Evolutionary conservation across 2,113 vertebrate species (phyloP).

Genomic region (Hippocampus guttulatus): DNA sequence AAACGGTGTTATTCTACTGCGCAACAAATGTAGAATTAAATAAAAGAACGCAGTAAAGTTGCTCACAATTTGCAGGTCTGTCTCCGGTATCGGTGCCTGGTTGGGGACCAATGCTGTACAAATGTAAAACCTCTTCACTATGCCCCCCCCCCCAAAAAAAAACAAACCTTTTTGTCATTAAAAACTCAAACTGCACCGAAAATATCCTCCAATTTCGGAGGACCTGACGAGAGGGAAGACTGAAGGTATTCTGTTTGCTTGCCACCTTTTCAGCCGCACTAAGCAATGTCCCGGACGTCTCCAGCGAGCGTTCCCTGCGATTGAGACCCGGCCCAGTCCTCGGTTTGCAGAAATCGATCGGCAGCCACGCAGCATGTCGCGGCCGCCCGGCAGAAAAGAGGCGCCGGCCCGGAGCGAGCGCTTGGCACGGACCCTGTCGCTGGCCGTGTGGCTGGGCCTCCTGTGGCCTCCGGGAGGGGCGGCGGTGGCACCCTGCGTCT

Average conservation of each 20-base stretch:
- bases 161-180: no score
- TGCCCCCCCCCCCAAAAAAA: no score
- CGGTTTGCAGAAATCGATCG: slow-evolving; percentile 34
- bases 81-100: no score
- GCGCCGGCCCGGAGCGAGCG: slow-evolving; percentile 38
- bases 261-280: slow-evolving; percentile 38
- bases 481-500: slow-evolving; percentile 75
- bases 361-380: slow-evolving; percentile 56
- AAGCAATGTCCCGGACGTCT: slow-evolving; percentile 44
- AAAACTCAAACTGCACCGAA: no score
- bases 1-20: no score
- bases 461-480: slow-evolving; percentile 44
- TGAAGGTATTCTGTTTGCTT: slow-evolving; percentile 2
- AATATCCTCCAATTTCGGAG: neutral
- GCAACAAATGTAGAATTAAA: no score
- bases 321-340: slow-evolving; percentile 40
- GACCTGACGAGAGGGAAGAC: neutral
- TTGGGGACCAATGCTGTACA: no score
- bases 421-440: slow-evolving; percentile 41
- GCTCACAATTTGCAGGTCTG: no score
- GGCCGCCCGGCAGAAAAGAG: slow-evolving; percentile 34
- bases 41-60: no score
- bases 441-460: slow-evolving; percentile 53
- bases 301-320: slow-evolving; percentile 39
- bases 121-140: no score